A percentile compares a stretch with the other conserved stretches of the same genome.
Evolutionary conservation across 2,797 vertebrate genomes (phyloP).

Genomic region (Masticophis lateralis): DNA sequence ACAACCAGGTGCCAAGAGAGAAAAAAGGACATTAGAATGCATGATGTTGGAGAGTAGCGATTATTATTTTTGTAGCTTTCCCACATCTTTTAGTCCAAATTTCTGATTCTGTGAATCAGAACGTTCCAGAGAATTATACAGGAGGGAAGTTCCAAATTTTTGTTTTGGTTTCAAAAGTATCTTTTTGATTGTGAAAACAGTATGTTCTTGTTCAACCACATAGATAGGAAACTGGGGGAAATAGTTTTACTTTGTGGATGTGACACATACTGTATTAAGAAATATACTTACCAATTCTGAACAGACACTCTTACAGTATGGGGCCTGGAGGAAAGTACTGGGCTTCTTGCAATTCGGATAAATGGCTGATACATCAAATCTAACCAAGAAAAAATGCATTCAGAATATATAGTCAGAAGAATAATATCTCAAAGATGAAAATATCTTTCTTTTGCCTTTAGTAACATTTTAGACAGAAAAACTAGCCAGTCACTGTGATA

Average conservation of each 20-base stretch:
- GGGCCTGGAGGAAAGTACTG: conserved; percentile 57
- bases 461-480: neutral
- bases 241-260: neutral
- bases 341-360: conserved; percentile 60
- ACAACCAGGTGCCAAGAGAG: neutral
- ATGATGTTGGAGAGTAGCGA: neutral
- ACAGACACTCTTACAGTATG: conserved; percentile 54
- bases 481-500: neutral
- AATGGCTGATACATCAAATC: conserved; percentile 67
- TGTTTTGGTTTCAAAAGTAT: neutral
- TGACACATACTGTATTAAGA: neutral
- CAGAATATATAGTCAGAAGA: neutral
- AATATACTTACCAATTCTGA: conserved; percentile 56
- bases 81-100: neutral
- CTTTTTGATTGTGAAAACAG: neutral
- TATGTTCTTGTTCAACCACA: neutral
- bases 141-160: neutral
- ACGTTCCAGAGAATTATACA: neutral
- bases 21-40: neutral
- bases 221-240: neutral
- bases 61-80: neutral
- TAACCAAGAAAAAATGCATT: conserved; percentile 15
- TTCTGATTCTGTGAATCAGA: neutral
- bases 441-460: neutral
- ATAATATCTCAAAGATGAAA: neutral